Percentiles rank a stretch among this genome's conserved stretches.
phyloP scores from a whole-genome alignment of 1,140 invertebrate species.

The Luehdorfia chinensis region DNA sequence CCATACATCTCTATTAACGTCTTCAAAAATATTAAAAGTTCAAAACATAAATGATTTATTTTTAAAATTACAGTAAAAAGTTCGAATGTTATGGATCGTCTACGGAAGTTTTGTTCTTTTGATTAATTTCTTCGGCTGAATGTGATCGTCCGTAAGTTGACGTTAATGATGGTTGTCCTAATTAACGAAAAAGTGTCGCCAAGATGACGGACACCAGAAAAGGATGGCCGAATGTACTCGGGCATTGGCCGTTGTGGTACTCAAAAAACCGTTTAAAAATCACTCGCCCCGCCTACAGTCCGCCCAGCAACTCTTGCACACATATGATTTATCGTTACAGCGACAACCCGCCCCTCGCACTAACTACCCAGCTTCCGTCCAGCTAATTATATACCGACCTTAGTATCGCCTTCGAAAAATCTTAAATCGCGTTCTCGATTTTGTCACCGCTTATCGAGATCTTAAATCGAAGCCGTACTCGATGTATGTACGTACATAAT shows the following conservation, averaged over 20 bases:
- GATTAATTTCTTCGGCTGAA: slow-evolving; percentile 7
- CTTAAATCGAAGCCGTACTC: slow-evolving; percentile 21
- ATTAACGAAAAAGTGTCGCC: slow-evolving; percentile 74
- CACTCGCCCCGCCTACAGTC: slow-evolving; percentile 66
- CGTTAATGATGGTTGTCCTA: slow-evolving; percentile 68
- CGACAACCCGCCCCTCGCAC: slow-evolving; percentile 66
- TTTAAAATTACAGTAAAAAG: slow-evolving; percentile 2
- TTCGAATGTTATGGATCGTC: slow-evolving; percentile 3
- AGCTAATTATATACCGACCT: slow-evolving; percentile 60
- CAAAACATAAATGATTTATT: too few species aligned
- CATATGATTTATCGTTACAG: slow-evolving; percentile 73
- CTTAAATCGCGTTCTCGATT: slow-evolving; percentile 48
- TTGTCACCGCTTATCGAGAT: slow-evolving; percentile 28
- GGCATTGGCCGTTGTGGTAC: slow-evolving; percentile 61
- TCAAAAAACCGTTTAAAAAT: slow-evolving; percentile 76
- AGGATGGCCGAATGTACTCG: slow-evolving; percentile 58
- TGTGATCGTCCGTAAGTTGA: slow-evolving; percentile 49
- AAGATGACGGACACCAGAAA: slow-evolving; percentile 59
- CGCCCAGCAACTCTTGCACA: slow-evolving; percentile 63
- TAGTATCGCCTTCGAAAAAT: slow-evolving; percentile 55
- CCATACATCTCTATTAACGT: slow-evolving; percentile 5
- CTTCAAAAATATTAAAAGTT: not conserved
- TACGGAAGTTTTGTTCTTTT: slow-evolving; percentile 4
- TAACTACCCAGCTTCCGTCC: slow-evolving; percentile 67
- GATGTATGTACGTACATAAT: not conserved